These are phyloP conservation scores for Petrolisthes manimaculis DNA, from an alignment of 2,888 invertebrate species.

Conservation along the genomic window DNA sequence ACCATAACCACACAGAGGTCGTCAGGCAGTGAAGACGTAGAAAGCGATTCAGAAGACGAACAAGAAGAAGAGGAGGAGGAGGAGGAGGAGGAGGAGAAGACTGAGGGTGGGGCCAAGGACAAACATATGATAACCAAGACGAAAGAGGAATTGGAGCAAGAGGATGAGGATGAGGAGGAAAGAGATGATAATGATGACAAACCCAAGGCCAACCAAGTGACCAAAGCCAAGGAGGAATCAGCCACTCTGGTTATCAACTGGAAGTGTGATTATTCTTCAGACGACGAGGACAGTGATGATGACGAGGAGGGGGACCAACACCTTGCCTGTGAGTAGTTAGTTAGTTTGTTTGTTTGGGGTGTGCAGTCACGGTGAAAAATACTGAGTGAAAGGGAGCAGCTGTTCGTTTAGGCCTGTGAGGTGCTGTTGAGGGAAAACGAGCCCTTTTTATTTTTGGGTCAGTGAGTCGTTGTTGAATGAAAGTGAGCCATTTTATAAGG, in stretches of 20 bases:
- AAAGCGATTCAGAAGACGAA: constrained; percentile 19
- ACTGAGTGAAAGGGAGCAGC: no score
- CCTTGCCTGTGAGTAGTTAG: background rate
- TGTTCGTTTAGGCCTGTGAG: no score
- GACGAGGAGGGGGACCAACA: constrained; percentile 1
- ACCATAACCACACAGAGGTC: background rate
- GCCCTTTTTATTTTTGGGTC: no score
- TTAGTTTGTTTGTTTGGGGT: no score
- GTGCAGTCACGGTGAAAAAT: no score
- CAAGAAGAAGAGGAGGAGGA: constrained; percentile 20
- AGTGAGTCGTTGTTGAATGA: no score
- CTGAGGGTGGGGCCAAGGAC: background rate
- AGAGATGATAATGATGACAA: background rate
- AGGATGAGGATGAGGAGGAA: background rate
- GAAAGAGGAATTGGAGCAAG: no score
- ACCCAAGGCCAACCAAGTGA: no score
- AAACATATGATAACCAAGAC: background rate
- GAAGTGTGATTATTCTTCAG: background rate
- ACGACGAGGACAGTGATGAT: constrained; percentile 11
- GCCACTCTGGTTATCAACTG: constrained; percentile 2
- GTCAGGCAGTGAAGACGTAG: background rate
- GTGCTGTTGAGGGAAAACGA: no score
- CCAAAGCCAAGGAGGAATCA: no score
- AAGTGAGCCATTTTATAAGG: no score
- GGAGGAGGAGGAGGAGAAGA: constrained; percentile 5